Base-by-base conservation (phyloP, 2,888 invertebrate genomes). In the Drosophila atroscutellata region DNA sequence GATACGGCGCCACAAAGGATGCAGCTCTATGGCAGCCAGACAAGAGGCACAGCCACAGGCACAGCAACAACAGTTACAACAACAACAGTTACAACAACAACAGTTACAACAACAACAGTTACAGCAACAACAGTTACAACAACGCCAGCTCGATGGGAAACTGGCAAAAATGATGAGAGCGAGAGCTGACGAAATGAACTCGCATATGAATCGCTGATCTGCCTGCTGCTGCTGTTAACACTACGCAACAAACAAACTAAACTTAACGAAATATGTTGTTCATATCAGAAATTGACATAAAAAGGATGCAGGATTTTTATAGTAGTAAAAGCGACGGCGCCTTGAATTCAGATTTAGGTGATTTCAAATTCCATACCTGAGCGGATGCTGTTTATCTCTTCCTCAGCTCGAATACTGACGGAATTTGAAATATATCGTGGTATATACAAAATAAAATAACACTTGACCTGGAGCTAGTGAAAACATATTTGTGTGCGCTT, bases 171-270 rank as follows among this genome's bases (percentile, higher is more conserved):
- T 67, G 79, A 62, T 75, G 76, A 61, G 59, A 15, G 32, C 56
- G 37, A 76, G 77, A 61, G 76, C 70, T 77, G 77, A 80, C 68
- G 85, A 86, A 86, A 83, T 89, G 89, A 86, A 75, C 78, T 86
- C 67, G 55, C 74, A 75, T 86, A 73, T 86, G 86, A 83, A 71
- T 66, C 58, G 73, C 56, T 75, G 58, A 66, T 65, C 64, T 51
- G 50, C 60, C 55, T 54, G 36, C 36, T 36, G 45, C 45, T 55
- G 59, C 49, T 42, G 37, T 36, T 20, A 42, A 77, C 80, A 75
- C 72, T 69, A 6, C 28, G 9, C 58, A 47, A 36, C 70, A 74
- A 50, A 36, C 1, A 9, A 57, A 66, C 20, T 15, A 5, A 39
- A 20, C 18, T 26, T 2, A 3, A 37, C 2, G 7, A 26, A 6